A percentile compares a stretch with the other conserved stretches of the same genome.
phyloP scores from a whole-genome alignment of 1,140 invertebrate genomes.

The Mercenaria mercenaria region DNA sequence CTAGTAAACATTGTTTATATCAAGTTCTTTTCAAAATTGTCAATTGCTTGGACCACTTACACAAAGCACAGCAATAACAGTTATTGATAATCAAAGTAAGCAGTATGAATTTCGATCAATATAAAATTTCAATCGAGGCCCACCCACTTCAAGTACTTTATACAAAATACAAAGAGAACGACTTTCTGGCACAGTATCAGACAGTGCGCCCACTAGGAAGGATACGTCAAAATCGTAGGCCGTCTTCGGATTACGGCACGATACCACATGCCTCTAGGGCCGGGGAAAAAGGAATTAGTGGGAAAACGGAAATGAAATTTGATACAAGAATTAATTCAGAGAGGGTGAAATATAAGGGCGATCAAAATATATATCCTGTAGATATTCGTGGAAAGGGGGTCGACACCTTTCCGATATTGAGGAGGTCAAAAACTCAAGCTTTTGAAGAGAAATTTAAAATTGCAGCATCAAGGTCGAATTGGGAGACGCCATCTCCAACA shows the following conservation, averaged over 20 bases:
- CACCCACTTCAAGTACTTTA: constrained; percentile 37
- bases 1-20: background rate
- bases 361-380: background rate
- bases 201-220: constrained; percentile 38
- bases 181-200: background rate
- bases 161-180: constrained; percentile 38
- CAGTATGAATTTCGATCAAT: constrained; percentile 45
- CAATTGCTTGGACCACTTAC: background rate
- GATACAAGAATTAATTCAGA: background rate
- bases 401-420: background rate
- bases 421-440: constrained; percentile 56
- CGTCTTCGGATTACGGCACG: background rate
- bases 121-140: constrained; percentile 57
- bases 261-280: background rate
- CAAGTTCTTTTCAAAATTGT: background rate
- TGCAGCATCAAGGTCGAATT: constrained; percentile 64
- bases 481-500: background rate
- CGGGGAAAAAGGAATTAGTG: background rate
- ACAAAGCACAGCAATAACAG: background rate
- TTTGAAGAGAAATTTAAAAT: constrained; percentile 73
- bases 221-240: background rate
- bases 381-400: background rate
- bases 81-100: constrained; percentile 39
- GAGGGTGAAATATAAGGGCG: background rate
- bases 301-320: background rate